Evolutionary conservation across 2,113 vertebrate species (phyloP).

Genomic region (Takifugu bimaculatus): DNA sequence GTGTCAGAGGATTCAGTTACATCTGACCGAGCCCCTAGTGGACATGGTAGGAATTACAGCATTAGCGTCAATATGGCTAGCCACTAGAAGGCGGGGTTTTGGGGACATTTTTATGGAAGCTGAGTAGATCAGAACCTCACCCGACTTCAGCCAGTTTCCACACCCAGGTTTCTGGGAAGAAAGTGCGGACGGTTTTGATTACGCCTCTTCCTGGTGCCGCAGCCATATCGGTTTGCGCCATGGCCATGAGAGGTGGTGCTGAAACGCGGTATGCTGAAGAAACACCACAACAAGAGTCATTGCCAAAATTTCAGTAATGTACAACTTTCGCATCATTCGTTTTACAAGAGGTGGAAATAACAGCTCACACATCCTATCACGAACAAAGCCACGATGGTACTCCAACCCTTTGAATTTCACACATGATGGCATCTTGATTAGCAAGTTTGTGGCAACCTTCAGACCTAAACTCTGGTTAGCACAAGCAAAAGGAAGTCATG

Average conservation of each 20-base stretch:
- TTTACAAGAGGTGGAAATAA: constrained; percentile 20
- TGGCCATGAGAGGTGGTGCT: too few relatives aligned
- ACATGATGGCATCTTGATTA: constrained; percentile 32
- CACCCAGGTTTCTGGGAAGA: constrained; percentile 87
- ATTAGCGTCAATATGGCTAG: too few relatives aligned
- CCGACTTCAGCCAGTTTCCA: constrained; percentile 77
- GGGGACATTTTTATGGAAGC: constrained; percentile 17
- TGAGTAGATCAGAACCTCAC: constrained; percentile 54
- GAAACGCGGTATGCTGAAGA: too few relatives aligned
- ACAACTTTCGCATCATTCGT: constrained; percentile 4
- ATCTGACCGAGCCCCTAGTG: background rate
- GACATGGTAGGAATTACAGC: too few relatives aligned
- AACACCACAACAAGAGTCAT: too few relatives aligned
- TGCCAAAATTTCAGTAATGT: background rate
- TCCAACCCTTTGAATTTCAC: constrained; percentile 6
- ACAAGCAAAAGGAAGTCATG: background rate
- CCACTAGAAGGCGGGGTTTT: background rate
- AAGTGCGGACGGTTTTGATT: constrained; percentile 67
- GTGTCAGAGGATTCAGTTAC: background rate
- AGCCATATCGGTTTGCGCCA: too few relatives aligned
- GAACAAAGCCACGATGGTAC: constrained; percentile 20
- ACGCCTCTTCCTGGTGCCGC: background rate
- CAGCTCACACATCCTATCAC: constrained; percentile 37
- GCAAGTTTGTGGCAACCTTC: constrained; percentile 72
- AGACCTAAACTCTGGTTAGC: constrained; percentile 76